Percentiles rank a stretch among this genome's conserved stretches.
phyloP scores from a whole-genome alignment of 2,888 invertebrate genomes.

The Apamea crenata region DNA sequence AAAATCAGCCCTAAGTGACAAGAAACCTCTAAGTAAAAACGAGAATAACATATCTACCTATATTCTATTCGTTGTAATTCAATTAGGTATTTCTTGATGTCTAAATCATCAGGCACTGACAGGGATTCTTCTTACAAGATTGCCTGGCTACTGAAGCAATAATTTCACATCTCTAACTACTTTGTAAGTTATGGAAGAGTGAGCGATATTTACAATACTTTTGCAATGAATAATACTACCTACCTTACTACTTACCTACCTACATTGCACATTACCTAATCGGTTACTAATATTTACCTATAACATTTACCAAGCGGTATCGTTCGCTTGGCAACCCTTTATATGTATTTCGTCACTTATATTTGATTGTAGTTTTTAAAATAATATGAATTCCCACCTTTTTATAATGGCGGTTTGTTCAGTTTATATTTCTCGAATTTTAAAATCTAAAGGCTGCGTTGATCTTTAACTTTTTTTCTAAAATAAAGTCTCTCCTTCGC shows the following conservation, averaged over 20 bases:
- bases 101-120: background rate
- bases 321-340: slow-evolving; percentile 8
- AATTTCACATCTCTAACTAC: slow-evolving; percentile 3
- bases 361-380: slow-evolving; percentile 2
- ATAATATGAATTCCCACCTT: background rate
- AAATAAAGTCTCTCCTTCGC: background rate
- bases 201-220: slow-evolving; percentile 33
- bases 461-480: background rate
- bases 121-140: slow-evolving; percentile 1
- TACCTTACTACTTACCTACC: slow-evolving; percentile 2
- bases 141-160: slow-evolving; percentile 8
- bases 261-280: slow-evolving; percentile 28
- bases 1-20: background rate
- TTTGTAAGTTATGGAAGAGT: slow-evolving; percentile 21
- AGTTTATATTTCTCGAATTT: background rate
- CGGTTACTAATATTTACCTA: slow-evolving; percentile 35
- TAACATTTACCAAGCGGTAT: slow-evolving; percentile 28
- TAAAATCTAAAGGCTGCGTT: background rate
- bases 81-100: background rate
- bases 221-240: slow-evolving; percentile 47
- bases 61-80: background rate
- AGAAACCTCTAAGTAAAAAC: background rate
- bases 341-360: slow-evolving; percentile 24
- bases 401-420: background rate
- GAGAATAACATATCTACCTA: no score